Conservation (phyloP, 2,113 vertebrate species). For the Paradoxurus hermaphroditus region DNA sequence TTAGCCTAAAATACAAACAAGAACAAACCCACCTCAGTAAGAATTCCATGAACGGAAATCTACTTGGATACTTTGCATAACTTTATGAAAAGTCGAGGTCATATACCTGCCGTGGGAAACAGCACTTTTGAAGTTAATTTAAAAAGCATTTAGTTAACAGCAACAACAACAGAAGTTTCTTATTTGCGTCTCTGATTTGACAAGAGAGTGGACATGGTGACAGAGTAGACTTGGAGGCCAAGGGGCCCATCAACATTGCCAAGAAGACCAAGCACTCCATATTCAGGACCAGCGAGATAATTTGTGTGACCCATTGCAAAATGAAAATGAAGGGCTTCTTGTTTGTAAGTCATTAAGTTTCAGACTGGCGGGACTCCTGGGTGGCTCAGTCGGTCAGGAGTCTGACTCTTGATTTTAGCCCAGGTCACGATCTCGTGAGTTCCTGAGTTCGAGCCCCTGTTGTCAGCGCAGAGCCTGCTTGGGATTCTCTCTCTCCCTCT, state of each 20-base stretch:
- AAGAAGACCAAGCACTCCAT: not conserved
- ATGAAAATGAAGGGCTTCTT: not conserved
- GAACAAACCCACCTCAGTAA: not conserved
- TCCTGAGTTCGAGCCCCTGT: no score
- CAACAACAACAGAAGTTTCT: not conserved
- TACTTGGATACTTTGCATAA: not conserved
- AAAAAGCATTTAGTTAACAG: not conserved
- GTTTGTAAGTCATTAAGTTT: not conserved
- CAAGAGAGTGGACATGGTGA: not conserved
- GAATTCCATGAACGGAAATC: not conserved
- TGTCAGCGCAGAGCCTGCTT: no score
- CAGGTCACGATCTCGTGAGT: no score
- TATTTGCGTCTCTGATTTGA: slow-evolving; percentile 12
- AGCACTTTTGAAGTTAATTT: not conserved
- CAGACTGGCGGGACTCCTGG: not conserved
- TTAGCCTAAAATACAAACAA: not conserved
- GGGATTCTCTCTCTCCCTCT: no score
- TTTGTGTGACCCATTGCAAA: not conserved
- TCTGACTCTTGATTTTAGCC: no score
- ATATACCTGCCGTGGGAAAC: not conserved
- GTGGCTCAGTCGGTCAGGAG: no score
- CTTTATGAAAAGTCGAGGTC: not conserved
- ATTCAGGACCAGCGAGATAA: not conserved
- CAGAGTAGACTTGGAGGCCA: not conserved
- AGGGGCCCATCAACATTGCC: not conserved